Evolutionary conservation across 2,797 vertebrate species (phyloP).

Genomic region (Sarcoramphus papa): DNA sequence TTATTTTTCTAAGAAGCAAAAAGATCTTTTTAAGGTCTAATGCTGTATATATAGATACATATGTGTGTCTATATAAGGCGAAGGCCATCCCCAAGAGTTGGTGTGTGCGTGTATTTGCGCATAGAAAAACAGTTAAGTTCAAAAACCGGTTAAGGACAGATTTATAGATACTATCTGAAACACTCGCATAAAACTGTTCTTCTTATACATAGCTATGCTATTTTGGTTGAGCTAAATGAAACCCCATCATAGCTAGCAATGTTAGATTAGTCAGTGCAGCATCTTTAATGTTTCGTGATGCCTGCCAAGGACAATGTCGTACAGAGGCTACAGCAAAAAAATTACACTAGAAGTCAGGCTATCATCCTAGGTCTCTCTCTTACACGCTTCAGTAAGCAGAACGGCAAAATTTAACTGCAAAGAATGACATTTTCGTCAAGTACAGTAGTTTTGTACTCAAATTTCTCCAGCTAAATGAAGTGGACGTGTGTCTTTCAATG

Average conservation of each 20-base stretch:
- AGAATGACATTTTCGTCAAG: background rate
- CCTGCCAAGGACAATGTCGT: background rate
- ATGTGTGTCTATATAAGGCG: fast-evolving
- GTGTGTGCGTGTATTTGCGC: fast-evolving
- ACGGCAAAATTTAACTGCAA: background rate
- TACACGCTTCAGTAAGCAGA: fast-evolving
- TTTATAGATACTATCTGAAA: background rate
- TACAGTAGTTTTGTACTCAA: background rate
- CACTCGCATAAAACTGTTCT: background rate
- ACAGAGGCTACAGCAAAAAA: background rate
- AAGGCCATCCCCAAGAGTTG: background rate
- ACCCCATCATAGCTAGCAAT: background rate
- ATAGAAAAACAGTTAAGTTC: background rate
- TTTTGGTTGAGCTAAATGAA: background rate
- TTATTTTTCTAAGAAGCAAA: background rate
- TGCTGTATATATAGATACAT: background rate
- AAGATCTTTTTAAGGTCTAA: background rate
- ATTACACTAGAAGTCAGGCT: background rate
- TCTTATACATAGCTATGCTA: background rate
- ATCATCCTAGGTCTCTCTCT: background rate
- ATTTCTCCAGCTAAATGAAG: background rate
- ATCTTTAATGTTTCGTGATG: background rate
- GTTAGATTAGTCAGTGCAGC: background rate
- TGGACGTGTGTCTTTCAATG: fast-evolving
- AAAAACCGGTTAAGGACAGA: background rate